Evolutionary conservation across 2,888 invertebrate species (phyloP).

Genomic region (Sturmia bella): DNA sequence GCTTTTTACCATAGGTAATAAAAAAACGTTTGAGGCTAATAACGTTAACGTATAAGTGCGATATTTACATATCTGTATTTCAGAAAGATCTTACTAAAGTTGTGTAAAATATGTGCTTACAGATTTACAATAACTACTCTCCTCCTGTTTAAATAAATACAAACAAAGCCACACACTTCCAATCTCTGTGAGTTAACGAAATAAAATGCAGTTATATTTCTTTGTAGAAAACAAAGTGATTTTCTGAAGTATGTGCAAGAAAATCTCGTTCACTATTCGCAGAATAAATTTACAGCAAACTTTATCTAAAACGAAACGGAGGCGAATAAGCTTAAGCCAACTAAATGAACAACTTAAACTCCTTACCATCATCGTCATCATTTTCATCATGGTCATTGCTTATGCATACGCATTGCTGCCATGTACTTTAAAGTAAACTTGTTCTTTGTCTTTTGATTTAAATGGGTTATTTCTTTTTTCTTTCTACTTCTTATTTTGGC

Average conservation of each 20-base stretch:
- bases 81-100: too few species aligned
- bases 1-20: too few species aligned
- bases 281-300: conserved; percentile 17
- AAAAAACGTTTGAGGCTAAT: too few species aligned
- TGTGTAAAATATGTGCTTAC: too few species aligned
- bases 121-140: too few species aligned
- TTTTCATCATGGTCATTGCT: conserved; percentile 56
- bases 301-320: conserved; percentile 29
- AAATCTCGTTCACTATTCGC: conserved; percentile 21
- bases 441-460: conserved; percentile 56
- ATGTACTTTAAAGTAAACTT: conserved; percentile 46
- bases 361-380: conserved; percentile 31
- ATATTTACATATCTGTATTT: too few species aligned
- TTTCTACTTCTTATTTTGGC: not conserved
- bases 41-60: too few species aligned
- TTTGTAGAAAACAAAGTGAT: not conserved
- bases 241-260: conserved; percentile 24
- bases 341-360: conserved; percentile 27
- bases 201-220: not conserved
- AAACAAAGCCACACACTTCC: too few species aligned
- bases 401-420: conserved; percentile 59
- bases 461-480: conserved; percentile 3
- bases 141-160: too few species aligned
- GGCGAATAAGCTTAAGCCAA: conserved; percentile 36
- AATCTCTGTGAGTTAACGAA: too few species aligned